Percentiles rank a stretch among this genome's conserved stretches.
These are phyloP conservation scores for Gallirallus australis DNA, from an alignment of 2,797 vertebrate species.

Conservation along the genomic window DNA sequence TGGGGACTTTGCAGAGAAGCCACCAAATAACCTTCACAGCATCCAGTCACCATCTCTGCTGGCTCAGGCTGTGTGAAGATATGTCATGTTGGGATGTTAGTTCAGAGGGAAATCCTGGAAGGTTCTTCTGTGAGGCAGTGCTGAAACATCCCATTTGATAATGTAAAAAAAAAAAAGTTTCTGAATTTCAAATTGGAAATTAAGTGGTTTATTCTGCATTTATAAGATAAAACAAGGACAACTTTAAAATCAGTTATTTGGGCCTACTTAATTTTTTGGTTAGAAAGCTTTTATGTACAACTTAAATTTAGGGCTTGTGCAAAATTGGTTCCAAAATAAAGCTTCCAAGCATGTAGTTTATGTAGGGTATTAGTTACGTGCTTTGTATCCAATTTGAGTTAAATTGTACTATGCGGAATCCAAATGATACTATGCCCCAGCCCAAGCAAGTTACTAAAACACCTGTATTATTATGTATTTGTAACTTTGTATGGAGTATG, in stretches of 20 bases:
- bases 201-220: neutral
- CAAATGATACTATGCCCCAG: neutral
- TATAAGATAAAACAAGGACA: neutral
- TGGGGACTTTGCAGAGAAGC: rapidly evolving
- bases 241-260: neutral
- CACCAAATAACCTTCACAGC: neutral
- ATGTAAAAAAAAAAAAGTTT: rapidly evolving
- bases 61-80: neutral
- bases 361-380: neutral
- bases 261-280: neutral
- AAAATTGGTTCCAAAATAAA: neutral
- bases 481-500: neutral
- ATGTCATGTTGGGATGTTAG: rapidly evolving
- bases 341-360: neutral
- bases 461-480: neutral
- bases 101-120: neutral
- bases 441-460: neutral
- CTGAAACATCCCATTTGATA: neutral
- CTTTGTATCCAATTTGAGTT: neutral
- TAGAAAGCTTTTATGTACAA: neutral
- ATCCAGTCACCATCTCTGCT: rapidly evolving
- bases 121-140: neutral
- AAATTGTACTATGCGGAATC: neutral
- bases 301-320: neutral
- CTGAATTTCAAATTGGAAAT: neutral